These are phyloP conservation scores for Leptinotarsa undecemlineata DNA, from an alignment of 1,140 invertebrate genomes.

Conservation along the genomic window DNA sequence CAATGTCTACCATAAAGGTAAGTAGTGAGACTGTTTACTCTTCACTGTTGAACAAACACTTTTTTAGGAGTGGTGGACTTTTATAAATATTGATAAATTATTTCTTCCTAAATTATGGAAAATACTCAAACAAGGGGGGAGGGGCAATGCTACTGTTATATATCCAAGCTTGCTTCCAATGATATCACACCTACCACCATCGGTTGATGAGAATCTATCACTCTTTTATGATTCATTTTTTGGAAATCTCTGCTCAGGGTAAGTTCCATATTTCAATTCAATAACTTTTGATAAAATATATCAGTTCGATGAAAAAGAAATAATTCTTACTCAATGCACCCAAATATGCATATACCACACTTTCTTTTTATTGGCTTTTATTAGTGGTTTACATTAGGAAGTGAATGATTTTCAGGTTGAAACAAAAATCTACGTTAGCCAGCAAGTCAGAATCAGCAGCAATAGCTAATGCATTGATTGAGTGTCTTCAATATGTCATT, in stretches of 20 bases:
- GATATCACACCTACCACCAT: slow-evolving; percentile 69
- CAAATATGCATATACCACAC: not conserved
- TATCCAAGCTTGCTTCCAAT: slow-evolving; percentile 77
- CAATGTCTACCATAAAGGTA: slow-evolving; percentile 65
- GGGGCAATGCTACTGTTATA: slow-evolving; percentile 69
- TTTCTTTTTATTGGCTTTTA: slow-evolving; percentile 15
- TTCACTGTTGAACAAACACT: not conserved
- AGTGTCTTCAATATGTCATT: slow-evolving; percentile 70
- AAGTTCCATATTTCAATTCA: slow-evolving; percentile 37
- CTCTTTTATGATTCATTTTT: slow-evolving; percentile 72
- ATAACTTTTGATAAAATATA: too few relatives aligned
- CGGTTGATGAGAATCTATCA: slow-evolving; percentile 55
- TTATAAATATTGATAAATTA: slow-evolving; percentile 70
- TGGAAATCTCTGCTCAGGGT: slow-evolving; percentile 67
- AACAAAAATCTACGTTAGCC: slow-evolving; percentile 56
- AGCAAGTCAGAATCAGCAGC: slow-evolving; percentile 65
- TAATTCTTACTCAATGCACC: not conserved
- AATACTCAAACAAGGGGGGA: slow-evolving; percentile 68
- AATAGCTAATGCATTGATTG: slow-evolving; percentile 66
- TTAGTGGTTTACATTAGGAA: slow-evolving; percentile 1
- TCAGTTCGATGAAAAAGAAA: too few relatives aligned
- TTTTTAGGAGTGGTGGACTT: slow-evolving; percentile 69
- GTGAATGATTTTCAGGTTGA: slow-evolving; percentile 58
- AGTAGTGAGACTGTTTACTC: slow-evolving; percentile 31
- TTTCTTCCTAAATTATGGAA: slow-evolving; percentile 72